These are phyloP conservation scores for Dreissena rostriformis DNA, from an alignment of 1,140 invertebrate species.

Conservation along the genomic window DNA sequence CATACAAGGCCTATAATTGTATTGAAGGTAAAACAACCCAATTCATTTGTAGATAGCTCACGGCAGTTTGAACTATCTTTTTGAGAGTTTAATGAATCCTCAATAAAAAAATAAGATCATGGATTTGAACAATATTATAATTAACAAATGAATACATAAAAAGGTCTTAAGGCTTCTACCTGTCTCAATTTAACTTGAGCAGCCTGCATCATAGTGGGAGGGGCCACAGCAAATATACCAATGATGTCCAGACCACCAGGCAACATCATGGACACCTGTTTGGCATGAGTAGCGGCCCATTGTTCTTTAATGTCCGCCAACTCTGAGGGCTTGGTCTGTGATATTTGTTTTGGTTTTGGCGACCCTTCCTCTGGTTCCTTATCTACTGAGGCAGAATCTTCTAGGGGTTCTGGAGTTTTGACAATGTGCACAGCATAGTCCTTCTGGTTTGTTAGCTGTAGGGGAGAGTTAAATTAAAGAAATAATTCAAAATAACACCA, in stretches of 20 bases:
- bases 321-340: slow-evolving; percentile 59
- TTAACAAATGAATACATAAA: not conserved
- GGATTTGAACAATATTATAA: not conserved
- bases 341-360: slow-evolving; percentile 46
- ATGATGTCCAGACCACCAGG: slow-evolving; percentile 91
- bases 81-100: not conserved
- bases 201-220: slow-evolving; percentile 85
- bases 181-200: slow-evolving; percentile 76
- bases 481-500: not conserved
- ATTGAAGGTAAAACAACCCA: too few relatives aligned
- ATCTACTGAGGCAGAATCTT: slow-evolving; percentile 80
- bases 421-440: slow-evolving; percentile 89
- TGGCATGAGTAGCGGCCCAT: slow-evolving; percentile 80
- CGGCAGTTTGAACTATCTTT: too few relatives aligned
- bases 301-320: slow-evolving; percentile 73
- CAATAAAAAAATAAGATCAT: not conserved
- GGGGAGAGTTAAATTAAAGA: slow-evolving; percentile 36
- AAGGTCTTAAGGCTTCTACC: slow-evolving; percentile 66
- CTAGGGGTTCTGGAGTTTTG: slow-evolving; percentile 85
- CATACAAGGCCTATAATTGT: too few relatives aligned
- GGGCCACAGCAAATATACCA: slow-evolving; percentile 84
- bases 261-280: slow-evolving; percentile 88
- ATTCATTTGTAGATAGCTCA: too few relatives aligned
- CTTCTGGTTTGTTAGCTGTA: slow-evolving; percentile 84
- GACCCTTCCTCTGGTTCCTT: slow-evolving; percentile 66